These are phyloP conservation scores for Physeter macrocephalus DNA, from an alignment of 2,113 vertebrate genomes.

Conservation along the genomic window DNA sequence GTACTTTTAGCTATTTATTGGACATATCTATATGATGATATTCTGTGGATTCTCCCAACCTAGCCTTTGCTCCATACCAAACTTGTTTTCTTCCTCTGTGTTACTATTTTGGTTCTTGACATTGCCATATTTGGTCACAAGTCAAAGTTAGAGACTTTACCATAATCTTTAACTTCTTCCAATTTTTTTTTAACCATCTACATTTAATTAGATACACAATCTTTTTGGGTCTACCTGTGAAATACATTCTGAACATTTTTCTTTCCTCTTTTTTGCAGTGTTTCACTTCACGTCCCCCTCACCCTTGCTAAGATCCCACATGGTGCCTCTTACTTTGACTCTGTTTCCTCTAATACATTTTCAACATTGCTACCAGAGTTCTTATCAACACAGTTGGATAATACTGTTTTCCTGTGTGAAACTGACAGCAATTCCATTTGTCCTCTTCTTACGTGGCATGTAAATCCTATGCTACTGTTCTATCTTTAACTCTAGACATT, in stretches of 20 bases:
- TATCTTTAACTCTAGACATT: background rate
- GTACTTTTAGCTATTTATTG: background rate
- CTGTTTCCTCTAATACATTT: background rate
- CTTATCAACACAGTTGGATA: background rate
- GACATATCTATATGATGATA: background rate
- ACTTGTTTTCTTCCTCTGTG: background rate
- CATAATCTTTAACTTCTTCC: background rate
- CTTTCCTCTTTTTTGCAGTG: background rate
- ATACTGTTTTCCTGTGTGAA: background rate
- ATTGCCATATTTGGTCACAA: background rate
- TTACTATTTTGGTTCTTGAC: background rate
- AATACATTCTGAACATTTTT: background rate
- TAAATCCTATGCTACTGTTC: background rate
- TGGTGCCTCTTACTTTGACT: background rate
- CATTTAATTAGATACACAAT: background rate
- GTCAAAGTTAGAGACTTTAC: background rate
- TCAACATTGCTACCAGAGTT: background rate
- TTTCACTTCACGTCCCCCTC: background rate
- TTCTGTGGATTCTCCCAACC: background rate
- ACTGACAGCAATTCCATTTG: background rate
- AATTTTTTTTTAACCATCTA: background rate
- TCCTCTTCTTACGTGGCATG: background rate
- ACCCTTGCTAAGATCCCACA: background rate
- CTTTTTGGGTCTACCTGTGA: background rate
- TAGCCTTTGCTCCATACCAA: background rate